Evolutionary conservation across 2,888 invertebrate species (phyloP), one percentile per base, ranked within the genome.

Genomic region (Agrilus biguttatus): DNA sequence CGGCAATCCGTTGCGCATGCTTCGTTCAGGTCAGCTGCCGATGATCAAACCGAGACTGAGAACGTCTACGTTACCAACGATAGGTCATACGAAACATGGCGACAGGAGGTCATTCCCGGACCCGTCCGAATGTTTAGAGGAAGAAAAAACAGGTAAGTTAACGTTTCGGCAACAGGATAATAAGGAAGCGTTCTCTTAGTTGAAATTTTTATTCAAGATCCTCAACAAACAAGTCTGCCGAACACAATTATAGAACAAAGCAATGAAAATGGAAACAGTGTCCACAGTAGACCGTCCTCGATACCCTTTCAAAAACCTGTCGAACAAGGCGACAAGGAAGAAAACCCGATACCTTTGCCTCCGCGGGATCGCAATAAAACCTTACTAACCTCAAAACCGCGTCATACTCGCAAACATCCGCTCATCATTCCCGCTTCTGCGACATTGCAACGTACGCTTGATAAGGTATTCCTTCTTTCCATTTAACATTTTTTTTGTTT

Each of bases 361-460:
- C 86, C 88, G 0, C 72, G 85, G 51, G 84, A 85, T 57, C 70
- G 80, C 17, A 75, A 74, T 19, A 77, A 78, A 57, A 70, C 71
- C 1, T 66, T 78, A n/a, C 70, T 77, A 46, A 72, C 77, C 8
- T 72, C 70, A 32, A 75, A 83, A 56, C 76, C 79, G 1, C 70
- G 86, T 12, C 86, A 86, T 58, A 82, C 84, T 44, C 70, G 88
- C 34, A 88, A 85, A 59, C 82, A 87, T 69, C 87, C 88, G 0
- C 66, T 89, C 33, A 78, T 87, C 40, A 81, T 86, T 52, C 83
- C 85, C 3, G 74, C 72, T 5, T 73, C 73, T 14, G 55, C 59
- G 8, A 77, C 75, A 3, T 63, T 78, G 2, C 78, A 77, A 50
- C 65, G 77, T 35, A 78, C 78, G 0, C 56, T 79, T 1, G 77